Percentiles rank a stretch among this genome's conserved stretches.
phyloP scores from a whole-genome alignment of 2,797 vertebrate species.

The Malacoctenus gilli region DNA sequence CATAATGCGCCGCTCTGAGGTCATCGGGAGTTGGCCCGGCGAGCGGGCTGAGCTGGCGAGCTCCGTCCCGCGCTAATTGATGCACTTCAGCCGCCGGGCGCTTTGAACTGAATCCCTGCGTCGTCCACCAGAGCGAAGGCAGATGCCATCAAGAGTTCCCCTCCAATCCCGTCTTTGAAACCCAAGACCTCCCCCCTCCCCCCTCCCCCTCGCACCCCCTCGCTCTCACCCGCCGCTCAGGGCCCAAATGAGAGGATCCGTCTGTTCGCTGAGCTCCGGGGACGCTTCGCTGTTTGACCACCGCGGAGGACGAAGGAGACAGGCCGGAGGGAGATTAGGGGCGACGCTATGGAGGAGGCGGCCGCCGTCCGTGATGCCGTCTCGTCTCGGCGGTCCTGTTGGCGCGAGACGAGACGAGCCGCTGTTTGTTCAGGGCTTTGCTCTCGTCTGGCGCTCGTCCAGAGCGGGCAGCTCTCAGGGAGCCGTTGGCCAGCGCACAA shows the following conservation, averaged over 20 bases:
- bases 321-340: slow-evolving; percentile 59
- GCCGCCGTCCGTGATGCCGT: slow-evolving; percentile 31
- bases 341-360: slow-evolving; percentile 65
- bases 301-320: slow-evolving; percentile 31
- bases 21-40: slow-evolving; percentile 67
- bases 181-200: no score
- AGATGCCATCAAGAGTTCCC: slow-evolving; percentile 77
- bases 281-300: slow-evolving; percentile 59
- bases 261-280: slow-evolving; percentile 81
- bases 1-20: slow-evolving; percentile 70
- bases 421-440: slow-evolving; percentile 79
- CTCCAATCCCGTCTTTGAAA: slow-evolving; percentile 78
- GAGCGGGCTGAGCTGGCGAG: slow-evolving; percentile 45
- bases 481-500: no score
- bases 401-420: slow-evolving; percentile 32
- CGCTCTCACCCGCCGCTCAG: slow-evolving; percentile 67
- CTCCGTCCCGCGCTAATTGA: slow-evolving; percentile 75
- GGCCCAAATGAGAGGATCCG: slow-evolving; percentile 80
- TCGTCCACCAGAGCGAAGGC: slow-evolving; percentile 71
- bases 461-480: slow-evolving; percentile 27
- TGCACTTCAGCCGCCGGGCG: slow-evolving; percentile 76
- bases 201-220: no score
- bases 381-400: slow-evolving; percentile 28
- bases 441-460: slow-evolving; percentile 64
- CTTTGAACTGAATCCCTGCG: slow-evolving; percentile 81